Conservation (phyloP, 2,888 invertebrate species). For the Pollenia labialis region DNA sequence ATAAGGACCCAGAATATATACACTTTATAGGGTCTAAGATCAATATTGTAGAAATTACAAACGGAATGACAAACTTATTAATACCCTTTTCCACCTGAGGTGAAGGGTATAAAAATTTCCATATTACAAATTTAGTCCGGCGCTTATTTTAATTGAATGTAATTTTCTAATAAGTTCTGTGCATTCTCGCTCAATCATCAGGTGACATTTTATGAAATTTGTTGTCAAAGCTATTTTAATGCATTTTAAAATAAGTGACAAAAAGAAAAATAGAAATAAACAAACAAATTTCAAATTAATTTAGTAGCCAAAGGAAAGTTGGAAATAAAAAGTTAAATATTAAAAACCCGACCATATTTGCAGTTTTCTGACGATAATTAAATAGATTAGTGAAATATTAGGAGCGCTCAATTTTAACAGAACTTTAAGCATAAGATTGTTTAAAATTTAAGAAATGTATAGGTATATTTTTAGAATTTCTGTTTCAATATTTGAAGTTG, state of each 20-base stretch:
- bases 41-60: too few relatives aligned
- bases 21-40: too few relatives aligned
- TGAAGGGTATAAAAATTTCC: too few relatives aligned
- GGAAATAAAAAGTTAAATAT: not conserved
- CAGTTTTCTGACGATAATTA: slow-evolving; percentile 16
- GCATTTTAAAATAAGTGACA: slow-evolving; percentile 11
- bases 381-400: slow-evolving; percentile 14
- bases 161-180: not conserved
- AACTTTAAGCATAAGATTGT: too few relatives aligned
- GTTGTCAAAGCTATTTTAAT: slow-evolving; percentile 11
- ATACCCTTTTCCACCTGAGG: too few relatives aligned
- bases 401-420: not conserved
- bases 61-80: too few relatives aligned
- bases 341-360: slow-evolving; percentile 11
- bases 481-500: too few relatives aligned
- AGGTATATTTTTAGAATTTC: too few relatives aligned
- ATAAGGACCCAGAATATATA: too few relatives aligned
- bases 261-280: slow-evolving; percentile 1
- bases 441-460: too few relatives aligned
- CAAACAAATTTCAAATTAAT: slow-evolving; percentile 18
- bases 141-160: not conserved
- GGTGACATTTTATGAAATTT: slow-evolving; percentile 31
- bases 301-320: slow-evolving; percentile 21
- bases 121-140: not conserved
- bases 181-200: slow-evolving; percentile 14